Evolutionary conservation across 2,113 vertebrate species (phyloP).

Genomic region (Mellivora capensis): DNA sequence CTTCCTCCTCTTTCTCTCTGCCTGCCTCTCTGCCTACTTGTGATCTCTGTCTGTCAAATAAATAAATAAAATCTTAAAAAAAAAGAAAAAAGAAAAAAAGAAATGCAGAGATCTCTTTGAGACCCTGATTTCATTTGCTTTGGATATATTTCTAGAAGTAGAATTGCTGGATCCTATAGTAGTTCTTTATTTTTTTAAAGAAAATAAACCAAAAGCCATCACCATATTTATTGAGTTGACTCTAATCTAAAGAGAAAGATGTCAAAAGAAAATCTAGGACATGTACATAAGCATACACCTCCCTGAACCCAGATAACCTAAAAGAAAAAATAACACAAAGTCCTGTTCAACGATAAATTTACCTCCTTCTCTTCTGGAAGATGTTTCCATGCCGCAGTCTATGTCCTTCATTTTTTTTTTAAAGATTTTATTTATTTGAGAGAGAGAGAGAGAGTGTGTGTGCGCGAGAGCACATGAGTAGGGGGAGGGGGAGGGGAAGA

Average conservation of each 20-base stretch:
- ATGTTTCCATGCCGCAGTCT: constrained; percentile 97
- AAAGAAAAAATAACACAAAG: constrained; percentile 7
- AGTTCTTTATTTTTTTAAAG: background rate
- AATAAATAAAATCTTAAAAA: too few species aligned
- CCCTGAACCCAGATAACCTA: background rate
- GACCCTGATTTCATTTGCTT: background rate
- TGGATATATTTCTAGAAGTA: background rate
- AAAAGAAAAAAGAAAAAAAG: too few species aligned
- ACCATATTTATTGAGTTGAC: constrained; percentile 40
- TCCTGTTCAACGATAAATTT: constrained; percentile 58
- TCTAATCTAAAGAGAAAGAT: constrained; percentile 16
- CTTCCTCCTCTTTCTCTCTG: too few species aligned
- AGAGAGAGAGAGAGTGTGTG: background rate
- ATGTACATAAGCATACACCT: background rate
- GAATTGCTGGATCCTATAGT: background rate
- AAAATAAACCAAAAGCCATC: background rate
- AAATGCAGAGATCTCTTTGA: background rate
- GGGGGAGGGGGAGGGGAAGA: background rate
- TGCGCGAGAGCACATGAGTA: background rate
- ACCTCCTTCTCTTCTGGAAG: constrained; percentile 98
- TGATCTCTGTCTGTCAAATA: too few species aligned
- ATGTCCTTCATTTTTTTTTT: background rate
- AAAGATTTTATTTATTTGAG: background rate
- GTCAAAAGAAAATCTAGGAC: background rate
- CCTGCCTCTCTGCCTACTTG: too few species aligned